Percentiles rank a stretch among this genome's conserved stretches.
phyloP scores from a whole-genome alignment of 1,140 invertebrate species.

The Diorhabda carinulata region DNA sequence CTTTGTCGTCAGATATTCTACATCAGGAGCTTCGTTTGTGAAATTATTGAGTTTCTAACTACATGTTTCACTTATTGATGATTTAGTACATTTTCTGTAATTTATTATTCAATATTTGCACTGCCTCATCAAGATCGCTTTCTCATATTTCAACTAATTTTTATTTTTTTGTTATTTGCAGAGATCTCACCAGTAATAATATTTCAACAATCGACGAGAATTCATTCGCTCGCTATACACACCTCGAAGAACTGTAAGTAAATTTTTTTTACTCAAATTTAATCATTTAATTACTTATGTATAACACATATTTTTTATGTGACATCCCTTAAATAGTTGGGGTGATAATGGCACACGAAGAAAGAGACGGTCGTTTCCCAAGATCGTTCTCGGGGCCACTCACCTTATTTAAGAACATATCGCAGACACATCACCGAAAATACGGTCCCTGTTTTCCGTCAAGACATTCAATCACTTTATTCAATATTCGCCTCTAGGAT shows the following conservation, averaged over 20 bases:
- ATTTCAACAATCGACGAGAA: conserved; percentile 39
- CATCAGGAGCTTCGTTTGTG: too few relatives aligned
- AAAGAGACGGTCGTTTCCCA: not conserved
- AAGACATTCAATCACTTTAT: conserved; percentile 28
- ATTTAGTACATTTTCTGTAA: not conserved
- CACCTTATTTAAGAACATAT: conserved; percentile 28
- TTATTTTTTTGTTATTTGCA: conserved; percentile 34
- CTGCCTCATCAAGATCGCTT: too few relatives aligned
- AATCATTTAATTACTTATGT: not conserved
- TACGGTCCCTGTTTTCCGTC: conserved; percentile 26
- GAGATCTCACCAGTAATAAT: conserved; percentile 44
- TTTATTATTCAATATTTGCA: too few relatives aligned
- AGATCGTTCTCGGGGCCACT: conserved; percentile 18
- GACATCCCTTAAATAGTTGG: not conserved
- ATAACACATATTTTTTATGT: too few relatives aligned
- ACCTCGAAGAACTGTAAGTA: conserved; percentile 53
- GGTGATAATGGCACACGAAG: not conserved
- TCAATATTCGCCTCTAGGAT: not conserved
- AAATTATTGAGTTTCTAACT: not conserved
- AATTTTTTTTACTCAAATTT: not conserved
- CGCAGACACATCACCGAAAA: conserved; percentile 33
- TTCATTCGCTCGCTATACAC: conserved; percentile 36
- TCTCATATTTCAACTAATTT: too few relatives aligned
- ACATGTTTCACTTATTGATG: not conserved
- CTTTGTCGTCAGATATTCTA: too few relatives aligned